These are phyloP conservation scores for Spea multiplicata DNA, from an alignment of 2,113 vertebrate genomes.

Conservation along the genomic window DNA sequence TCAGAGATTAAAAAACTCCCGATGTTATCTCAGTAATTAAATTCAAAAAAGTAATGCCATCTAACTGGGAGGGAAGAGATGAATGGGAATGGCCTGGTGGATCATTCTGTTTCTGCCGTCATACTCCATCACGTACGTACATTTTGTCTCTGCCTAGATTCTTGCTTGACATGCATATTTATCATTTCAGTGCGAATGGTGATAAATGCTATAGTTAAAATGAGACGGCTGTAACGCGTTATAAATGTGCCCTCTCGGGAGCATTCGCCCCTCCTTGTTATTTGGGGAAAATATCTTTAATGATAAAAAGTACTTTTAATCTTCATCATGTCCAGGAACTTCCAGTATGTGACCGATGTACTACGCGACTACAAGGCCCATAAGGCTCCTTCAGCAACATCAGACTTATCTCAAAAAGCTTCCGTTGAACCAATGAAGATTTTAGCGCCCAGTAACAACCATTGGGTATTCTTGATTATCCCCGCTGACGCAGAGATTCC, in stretches of 20 bases:
- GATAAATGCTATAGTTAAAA: constrained; percentile 22
- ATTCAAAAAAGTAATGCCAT: constrained; percentile 23
- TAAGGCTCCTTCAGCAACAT: no score
- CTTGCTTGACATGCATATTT: constrained; percentile 4
- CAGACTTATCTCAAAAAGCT: no score
- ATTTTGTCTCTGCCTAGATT: constrained; percentile 4
- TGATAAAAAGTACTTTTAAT: not conserved
- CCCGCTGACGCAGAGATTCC: no score
- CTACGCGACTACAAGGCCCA: no score
- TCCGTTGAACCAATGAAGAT: no score
- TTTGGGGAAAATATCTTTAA: not conserved
- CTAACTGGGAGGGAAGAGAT: constrained; percentile 14
- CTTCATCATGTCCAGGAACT: not conserved
- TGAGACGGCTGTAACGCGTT: constrained; percentile 2
- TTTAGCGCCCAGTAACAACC: no score
- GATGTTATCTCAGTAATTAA: constrained; percentile 39
- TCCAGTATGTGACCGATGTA: no score
- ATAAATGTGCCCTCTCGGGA: constrained; percentile 2
- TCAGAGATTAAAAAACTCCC: constrained; percentile 31
- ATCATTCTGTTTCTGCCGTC: not conserved
- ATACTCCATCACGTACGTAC: constrained; percentile 8
- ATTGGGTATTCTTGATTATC: no score
- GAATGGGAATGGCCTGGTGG: constrained; percentile 6
- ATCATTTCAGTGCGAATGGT: not conserved
- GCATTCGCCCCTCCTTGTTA: not conserved